Conservation (phyloP, 2,888 invertebrate genomes). For the Gymnocheta viridis region DNA sequence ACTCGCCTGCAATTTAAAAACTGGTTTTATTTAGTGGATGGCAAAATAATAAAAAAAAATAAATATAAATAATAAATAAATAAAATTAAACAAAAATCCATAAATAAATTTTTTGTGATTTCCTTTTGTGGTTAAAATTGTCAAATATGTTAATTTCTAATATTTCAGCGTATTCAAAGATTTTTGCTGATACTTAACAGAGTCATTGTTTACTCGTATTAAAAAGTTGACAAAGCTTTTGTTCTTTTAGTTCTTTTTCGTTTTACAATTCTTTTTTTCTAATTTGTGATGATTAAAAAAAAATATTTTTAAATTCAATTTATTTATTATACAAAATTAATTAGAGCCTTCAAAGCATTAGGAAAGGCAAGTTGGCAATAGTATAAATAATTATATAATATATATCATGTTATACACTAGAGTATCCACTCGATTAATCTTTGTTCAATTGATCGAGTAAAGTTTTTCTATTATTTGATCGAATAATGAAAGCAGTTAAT, state of each 20-base stretch:
- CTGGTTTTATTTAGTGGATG: neutral
- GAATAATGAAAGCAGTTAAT: no score
- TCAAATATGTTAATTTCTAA: conserved; percentile 46
- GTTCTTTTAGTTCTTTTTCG: neutral
- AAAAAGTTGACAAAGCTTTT: neutral
- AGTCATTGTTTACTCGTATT: conserved; percentile 7
- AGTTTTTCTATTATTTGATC: no score
- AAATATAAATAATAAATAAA: neutral
- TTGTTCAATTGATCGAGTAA: no score
- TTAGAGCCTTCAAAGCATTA: no score
- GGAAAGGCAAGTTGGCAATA: no score
- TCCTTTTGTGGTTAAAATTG: conserved; percentile 6
- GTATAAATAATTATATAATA: no score
- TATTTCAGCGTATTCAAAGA: neutral
- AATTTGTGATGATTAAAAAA: no score
- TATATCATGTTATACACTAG: no score
- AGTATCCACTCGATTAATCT: no score
- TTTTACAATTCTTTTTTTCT: neutral
- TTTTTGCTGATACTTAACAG: neutral
- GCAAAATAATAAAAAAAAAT: neutral
- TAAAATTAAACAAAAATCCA: neutral
- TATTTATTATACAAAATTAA: no score
- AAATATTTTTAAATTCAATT: no score
- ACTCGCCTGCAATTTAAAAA: neutral
- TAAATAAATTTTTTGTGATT: conserved; percentile 36